These are phyloP conservation scores for Philantomba maxwellii DNA, from an alignment of 2,113 vertebrate genomes.

Conservation along the genomic window DNA sequence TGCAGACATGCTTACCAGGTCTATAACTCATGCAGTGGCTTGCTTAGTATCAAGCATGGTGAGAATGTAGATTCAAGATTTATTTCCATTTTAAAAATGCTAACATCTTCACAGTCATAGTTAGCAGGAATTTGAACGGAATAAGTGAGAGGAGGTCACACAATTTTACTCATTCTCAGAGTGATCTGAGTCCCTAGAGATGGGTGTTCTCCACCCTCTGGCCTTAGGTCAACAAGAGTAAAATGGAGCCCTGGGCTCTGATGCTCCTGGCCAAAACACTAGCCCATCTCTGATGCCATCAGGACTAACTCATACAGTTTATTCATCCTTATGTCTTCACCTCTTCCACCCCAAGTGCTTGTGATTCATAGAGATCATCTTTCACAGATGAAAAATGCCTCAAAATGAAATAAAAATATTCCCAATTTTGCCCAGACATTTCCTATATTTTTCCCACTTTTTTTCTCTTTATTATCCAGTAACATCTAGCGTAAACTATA, in stretches of 20 bases:
- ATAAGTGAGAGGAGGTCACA: neutral
- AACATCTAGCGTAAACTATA: neutral
- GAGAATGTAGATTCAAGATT: neutral
- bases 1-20: neutral
- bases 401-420: neutral
- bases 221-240: neutral
- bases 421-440: neutral
- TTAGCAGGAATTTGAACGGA: neutral
- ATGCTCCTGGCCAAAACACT: neutral
- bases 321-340: neutral
- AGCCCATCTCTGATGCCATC: neutral
- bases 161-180: neutral
- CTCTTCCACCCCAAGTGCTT: neutral
- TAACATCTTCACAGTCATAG: neutral
- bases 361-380: neutral
- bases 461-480: neutral
- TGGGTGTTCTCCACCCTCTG: neutral
- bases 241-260: neutral
- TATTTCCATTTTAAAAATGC: neutral
- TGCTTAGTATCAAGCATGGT: neutral
- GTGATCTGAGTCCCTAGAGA: neutral
- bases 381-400: neutral
- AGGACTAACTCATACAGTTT: neutral
- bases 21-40: fast-evolving
- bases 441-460: neutral